Percentiles rank a stretch among this genome's conserved stretches.
Conservation (phyloP, 2,113 vertebrate species). For the Alouatta palliata region DNA sequence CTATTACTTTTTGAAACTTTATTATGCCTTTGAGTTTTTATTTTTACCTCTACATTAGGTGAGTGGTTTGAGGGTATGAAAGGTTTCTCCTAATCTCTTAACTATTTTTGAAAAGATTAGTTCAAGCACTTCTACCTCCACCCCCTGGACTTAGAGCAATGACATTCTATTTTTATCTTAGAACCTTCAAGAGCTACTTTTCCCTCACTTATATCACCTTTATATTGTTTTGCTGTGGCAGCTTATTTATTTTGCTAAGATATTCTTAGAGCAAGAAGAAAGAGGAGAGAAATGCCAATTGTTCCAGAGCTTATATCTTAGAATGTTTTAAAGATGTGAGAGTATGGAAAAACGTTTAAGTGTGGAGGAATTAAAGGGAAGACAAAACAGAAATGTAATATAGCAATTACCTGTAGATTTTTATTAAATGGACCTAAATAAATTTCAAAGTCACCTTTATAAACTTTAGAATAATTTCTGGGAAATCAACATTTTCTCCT, state of each 20-base stretch:
- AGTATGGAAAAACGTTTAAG: not conserved
- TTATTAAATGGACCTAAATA: not conserved
- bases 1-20: not conserved
- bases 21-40: not conserved
- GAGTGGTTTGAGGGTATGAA: not conserved
- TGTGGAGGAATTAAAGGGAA: not conserved
- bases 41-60: not conserved
- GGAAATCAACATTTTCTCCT: not conserved
- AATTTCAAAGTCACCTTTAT: not conserved
- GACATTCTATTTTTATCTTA: not conserved
- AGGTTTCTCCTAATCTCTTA: not conserved
- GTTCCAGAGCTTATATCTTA: not conserved
- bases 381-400: not conserved
- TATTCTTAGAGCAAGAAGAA: constrained; percentile 1
- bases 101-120: not conserved
- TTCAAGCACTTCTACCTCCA: not conserved
- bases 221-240: not conserved
- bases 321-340: not conserved
- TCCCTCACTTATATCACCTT: not conserved
- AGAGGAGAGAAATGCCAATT: not conserved
- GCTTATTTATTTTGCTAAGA: not conserved
- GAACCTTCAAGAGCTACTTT: not conserved
- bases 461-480: not conserved
- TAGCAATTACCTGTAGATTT: not conserved
- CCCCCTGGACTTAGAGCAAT: not conserved